phyloP scores from a whole-genome alignment of 2,888 invertebrate genomes.

The Nezara viridula region DNA sequence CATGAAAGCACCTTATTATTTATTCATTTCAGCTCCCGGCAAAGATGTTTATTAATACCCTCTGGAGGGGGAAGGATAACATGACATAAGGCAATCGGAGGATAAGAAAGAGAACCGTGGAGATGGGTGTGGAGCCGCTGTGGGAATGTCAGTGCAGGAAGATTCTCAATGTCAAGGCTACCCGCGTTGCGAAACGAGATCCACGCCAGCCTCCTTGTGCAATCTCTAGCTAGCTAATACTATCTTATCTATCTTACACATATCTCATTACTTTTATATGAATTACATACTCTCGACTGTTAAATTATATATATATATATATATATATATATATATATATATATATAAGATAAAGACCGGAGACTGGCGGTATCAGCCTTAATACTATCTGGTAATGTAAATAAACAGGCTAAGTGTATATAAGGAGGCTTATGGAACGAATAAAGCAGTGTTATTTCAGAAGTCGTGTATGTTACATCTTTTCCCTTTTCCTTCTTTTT shows the following conservation, averaged over 20 bases:
- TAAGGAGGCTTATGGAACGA: too few relatives aligned
- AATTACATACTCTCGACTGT: too few relatives aligned
- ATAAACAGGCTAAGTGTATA: too few relatives aligned
- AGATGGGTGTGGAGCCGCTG: conserved; percentile 41
- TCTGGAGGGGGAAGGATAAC: neutral
- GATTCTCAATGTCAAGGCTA: conserved; percentile 48
- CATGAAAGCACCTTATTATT: neutral
- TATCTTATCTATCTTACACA: neutral
- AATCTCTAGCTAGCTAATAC: neutral
- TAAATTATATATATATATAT: neutral
- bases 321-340: neutral
- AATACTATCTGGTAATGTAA: too few relatives aligned
- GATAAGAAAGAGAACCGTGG: neutral
- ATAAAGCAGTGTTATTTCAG: too few relatives aligned
- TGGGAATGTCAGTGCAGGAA: conserved; percentile 33
- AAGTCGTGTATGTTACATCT: too few relatives aligned
- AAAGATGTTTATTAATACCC: neutral
- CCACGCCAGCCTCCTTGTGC: conserved; percentile 17
- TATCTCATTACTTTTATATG: neutral
- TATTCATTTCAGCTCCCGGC: conserved; percentile 9
- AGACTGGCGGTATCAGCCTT: too few relatives aligned
- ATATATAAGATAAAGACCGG: neutral
- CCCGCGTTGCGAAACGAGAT: conserved; percentile 26
- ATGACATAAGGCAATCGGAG: neutral
- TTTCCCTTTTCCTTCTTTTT: too few relatives aligned